A percentile compares a stretch with the other conserved stretches of the same genome.
Conservation (phyloP, 2,888 invertebrate genomes). For the Cylindroiulus punctatus region DNA sequence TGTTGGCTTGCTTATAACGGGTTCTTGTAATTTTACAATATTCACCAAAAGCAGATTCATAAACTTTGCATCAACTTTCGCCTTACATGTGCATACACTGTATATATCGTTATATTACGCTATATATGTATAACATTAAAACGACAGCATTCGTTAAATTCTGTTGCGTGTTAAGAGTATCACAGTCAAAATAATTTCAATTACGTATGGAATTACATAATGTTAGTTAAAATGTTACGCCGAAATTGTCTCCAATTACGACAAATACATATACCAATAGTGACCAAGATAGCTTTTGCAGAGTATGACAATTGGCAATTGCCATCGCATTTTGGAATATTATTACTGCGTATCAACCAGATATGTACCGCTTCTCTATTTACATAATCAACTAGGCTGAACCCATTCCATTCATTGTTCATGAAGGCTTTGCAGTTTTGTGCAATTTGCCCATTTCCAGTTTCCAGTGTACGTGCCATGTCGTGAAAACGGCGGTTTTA, state of each 20-base stretch:
- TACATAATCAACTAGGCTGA: not conserved
- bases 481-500: slow-evolving; percentile 17
- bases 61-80: too few species aligned
- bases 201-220: too few species aligned
- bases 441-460: not conserved
- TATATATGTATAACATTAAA: too few species aligned
- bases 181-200: too few species aligned
- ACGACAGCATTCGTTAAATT: too few species aligned
- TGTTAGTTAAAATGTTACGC: too few species aligned
- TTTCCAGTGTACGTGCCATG: slow-evolving; percentile 24
- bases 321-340: not conserved
- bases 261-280: too few species aligned
- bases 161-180: too few species aligned
- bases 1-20: not conserved
- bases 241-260: too few species aligned
- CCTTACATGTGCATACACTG: too few species aligned
- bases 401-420: not conserved
- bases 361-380: not conserved
- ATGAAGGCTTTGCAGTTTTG: not conserved
- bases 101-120: too few species aligned
- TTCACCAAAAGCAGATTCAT: not conserved
- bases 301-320: not conserved
- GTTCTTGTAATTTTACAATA: not conserved
- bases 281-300: too few species aligned
- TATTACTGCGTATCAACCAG: not conserved